These are phyloP conservation scores for Drosophila incognita DNA, from an alignment of 2,888 invertebrate species.

Conservation along the genomic window DNA sequence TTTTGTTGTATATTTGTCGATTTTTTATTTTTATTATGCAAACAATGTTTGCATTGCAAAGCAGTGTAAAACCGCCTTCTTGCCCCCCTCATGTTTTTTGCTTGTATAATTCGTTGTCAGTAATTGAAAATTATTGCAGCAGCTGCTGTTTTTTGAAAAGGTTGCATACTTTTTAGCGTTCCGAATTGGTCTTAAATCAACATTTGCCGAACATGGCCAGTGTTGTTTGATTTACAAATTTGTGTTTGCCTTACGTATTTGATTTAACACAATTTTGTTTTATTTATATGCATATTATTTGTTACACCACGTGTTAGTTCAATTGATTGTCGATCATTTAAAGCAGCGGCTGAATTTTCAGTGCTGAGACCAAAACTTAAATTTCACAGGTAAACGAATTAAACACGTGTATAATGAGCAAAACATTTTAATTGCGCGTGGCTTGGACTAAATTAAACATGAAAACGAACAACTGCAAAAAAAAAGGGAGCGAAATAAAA, in stretches of 20 bases:
- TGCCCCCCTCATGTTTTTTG: background rate
- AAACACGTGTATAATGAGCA: conserved; percentile 61
- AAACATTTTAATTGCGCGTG: conserved; percentile 69
- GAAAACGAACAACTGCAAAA: conserved; percentile 19
- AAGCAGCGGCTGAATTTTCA: conserved; percentile 41
- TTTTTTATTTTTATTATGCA: background rate
- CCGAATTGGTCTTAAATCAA: conserved; percentile 39
- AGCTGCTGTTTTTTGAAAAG: conserved; percentile 26
- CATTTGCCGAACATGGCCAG: conserved; percentile 34
- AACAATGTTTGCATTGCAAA: background rate
- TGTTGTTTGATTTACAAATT: conserved; percentile 63
- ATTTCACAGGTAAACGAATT: conserved; percentile 68
- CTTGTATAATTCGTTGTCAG: background rate
- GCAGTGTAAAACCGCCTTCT: too few species aligned
- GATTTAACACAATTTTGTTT: conserved; percentile 42
- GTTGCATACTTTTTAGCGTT: conserved; percentile 53
- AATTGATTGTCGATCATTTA: conserved; percentile 69
- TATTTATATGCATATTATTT: conserved; percentile 23
- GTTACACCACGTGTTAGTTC: conserved; percentile 20
- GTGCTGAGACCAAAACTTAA: conserved; percentile 33
- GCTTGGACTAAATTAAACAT: conserved; percentile 51
- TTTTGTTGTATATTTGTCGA: background rate
- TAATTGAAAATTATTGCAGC: conserved; percentile 25
- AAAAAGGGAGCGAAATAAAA: conserved; percentile 1
- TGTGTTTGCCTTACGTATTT: conserved; percentile 46